These are phyloP conservation scores for Ophioninae sp. DNA, from an alignment of 2,888 invertebrate species.

Conservation along the genomic window DNA sequence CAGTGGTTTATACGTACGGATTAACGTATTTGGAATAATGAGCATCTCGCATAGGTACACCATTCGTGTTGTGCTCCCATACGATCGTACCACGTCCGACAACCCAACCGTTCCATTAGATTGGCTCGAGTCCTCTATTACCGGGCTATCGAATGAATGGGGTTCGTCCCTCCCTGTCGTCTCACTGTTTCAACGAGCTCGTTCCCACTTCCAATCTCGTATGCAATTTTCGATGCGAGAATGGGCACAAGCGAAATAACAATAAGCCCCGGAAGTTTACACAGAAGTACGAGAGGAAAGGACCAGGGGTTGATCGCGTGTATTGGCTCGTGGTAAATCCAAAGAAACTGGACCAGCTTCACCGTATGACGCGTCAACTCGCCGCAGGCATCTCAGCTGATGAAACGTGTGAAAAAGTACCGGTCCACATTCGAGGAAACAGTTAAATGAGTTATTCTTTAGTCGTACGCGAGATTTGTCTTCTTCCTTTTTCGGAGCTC, in stretches of 20 bases:
- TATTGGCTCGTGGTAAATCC: slow-evolving; percentile 1
- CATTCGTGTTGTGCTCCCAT: slow-evolving; percentile 1
- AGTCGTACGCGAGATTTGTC: slow-evolving; percentile 28
- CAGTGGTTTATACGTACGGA: slow-evolving; percentile 2
- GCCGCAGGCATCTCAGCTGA: neutral
- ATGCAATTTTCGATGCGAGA: neutral
- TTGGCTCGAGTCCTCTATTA: slow-evolving; percentile 51
- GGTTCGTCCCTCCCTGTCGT: slow-evolving; percentile 29
- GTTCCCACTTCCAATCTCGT: slow-evolving; percentile 21
- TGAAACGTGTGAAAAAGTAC: neutral
- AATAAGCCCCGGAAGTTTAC: slow-evolving; percentile 12
- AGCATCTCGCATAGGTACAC: neutral
- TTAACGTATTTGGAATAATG: slow-evolving; percentile 27
- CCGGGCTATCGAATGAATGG: slow-evolving; percentile 48
- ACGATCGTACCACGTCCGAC: neutral
- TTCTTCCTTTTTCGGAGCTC: slow-evolving; percentile 4
- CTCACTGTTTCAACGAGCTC: slow-evolving; percentile 26
- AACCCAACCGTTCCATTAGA: slow-evolving; percentile 48
- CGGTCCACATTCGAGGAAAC: slow-evolving; percentile 14
- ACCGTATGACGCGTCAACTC: neutral
- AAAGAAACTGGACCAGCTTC: neutral
- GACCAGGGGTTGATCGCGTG: slow-evolving; percentile 23
- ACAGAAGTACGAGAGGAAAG: slow-evolving; percentile 16
- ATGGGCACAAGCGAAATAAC: slow-evolving; percentile 29
- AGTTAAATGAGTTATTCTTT: slow-evolving; percentile 27